Evolutionary conservation across 1,140 invertebrate genomes (phyloP), one percentile per base, ranked within the genome.

Genomic region (Drosophila santomea): DNA sequence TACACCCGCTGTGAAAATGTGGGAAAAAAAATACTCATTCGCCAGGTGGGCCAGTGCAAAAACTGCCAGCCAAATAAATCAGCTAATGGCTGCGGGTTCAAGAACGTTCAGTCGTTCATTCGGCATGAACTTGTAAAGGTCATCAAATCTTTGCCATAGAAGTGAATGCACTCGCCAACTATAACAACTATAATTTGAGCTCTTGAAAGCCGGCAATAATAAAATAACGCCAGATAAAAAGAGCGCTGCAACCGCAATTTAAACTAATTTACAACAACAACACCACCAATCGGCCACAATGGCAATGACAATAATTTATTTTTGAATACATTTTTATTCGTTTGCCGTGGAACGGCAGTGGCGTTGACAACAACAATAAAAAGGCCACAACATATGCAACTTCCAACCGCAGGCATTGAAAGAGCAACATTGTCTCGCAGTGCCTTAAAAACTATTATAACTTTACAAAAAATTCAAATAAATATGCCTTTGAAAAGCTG

Each of bases 231-330:
- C 45, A 44, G 45, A 64, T 12, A 67, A 63, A 62, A 55, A 62
- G 43, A 64, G 32, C 45, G 63, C 57, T 68, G 83, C 83, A 88
- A 88, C 69, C 83, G 83, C 82, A 88, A 86, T 85, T 85, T 85
- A 85, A 85, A 86, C 81, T 85, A 86, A 85, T 85, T 86, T 71
- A 48, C 61, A 59, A 41, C 55, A 54, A 25, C 51, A 50, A 14
- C 48, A 68, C 36, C 48, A 5, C 39, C 48, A 5, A 32, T 59
- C 52, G 35, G 51, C 60, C 58, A 81, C 73, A 81, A 78, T 82
- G 82, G 63, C 82, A 88, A 88, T 86, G 83, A 82, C 82, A 88
- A 86, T 82, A 86, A 86, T 88, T 83, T 83, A 88, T 86, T 79
- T 86, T 76, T 88, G 79, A 86, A 88, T 88, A 82, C 79, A 88